Evolutionary conservation across 2,113 vertebrate species (phyloP).

Genomic region (Gobiocypris rarus): DNA sequence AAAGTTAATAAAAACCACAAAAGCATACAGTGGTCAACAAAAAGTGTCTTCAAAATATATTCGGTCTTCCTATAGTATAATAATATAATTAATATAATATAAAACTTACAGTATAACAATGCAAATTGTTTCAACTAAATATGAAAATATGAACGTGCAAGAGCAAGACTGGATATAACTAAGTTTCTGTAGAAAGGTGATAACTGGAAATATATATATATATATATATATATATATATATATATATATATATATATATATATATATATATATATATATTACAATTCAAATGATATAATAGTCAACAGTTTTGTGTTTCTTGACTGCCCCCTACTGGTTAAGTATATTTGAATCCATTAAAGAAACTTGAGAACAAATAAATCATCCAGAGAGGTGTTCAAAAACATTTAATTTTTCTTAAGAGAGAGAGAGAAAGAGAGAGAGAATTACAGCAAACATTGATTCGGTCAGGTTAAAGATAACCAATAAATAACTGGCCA

Average conservation of each 20-base stretch:
- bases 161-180: background rate
- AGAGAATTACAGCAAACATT: conserved; percentile 73
- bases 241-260: no score
- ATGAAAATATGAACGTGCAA: background rate
- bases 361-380: background rate
- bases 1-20: background rate
- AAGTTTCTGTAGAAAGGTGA: background rate
- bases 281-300: background rate
- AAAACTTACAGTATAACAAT: background rate
- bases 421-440: conserved; percentile 64
- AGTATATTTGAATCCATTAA: no score
- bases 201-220: no score
- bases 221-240: no score
- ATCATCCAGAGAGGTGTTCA: conserved; percentile 56
- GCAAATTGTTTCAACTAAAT: background rate
- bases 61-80: background rate
- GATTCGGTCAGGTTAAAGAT: conserved; percentile 72
- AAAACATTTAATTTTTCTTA: conserved; percentile 75
- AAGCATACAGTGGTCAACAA: no score
- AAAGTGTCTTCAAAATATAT: no score
- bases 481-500: conserved; percentile 81
- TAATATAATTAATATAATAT: background rate
- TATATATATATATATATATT: no score
- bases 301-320: background rate
- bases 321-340: background rate